A percentile compares a stretch with the other conserved stretches of the same genome.
phyloP scores from a whole-genome alignment of 2,797 vertebrate species.

The Phataginus tetradactyla region DNA sequence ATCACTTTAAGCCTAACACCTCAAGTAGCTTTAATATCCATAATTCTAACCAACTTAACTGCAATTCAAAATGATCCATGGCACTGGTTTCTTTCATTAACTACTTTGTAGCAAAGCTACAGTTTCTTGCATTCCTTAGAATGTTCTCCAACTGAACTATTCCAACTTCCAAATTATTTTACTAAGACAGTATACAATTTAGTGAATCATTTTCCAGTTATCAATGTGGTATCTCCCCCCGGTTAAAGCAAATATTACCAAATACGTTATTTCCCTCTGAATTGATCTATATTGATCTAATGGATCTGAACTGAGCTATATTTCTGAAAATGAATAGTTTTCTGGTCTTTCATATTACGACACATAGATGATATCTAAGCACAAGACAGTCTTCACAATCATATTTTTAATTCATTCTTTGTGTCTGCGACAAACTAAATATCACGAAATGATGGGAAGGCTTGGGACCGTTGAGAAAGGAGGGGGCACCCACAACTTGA shows the following conservation, averaged over 20 bases:
- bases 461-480: neutral
- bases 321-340: neutral
- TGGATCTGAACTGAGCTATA: neutral
- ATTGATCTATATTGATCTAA: neutral
- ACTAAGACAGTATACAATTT: slow-evolving; percentile 6
- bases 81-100: neutral
- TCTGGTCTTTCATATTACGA: neutral
- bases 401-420: slow-evolving; percentile 25
- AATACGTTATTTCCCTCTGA: neutral
- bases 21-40: slow-evolving; percentile 30
- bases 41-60: slow-evolving; percentile 55
- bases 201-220: slow-evolving; percentile 25
- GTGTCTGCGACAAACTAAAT: slow-evolving; percentile 40
- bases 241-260: slow-evolving; percentile 29
- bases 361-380: neutral
- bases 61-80: slow-evolving; percentile 20
- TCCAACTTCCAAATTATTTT: slow-evolving; percentile 7
- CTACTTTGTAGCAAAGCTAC: neutral
- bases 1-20: slow-evolving; percentile 40
- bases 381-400: neutral
- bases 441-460: neutral
- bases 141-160: neutral
- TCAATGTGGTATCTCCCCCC: neutral
- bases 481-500: neutral
- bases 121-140: neutral